Evolutionary conservation across 92 coral and sea anemone species (phyloP).

Genomic region (Scolanthus callimorphus): DNA sequence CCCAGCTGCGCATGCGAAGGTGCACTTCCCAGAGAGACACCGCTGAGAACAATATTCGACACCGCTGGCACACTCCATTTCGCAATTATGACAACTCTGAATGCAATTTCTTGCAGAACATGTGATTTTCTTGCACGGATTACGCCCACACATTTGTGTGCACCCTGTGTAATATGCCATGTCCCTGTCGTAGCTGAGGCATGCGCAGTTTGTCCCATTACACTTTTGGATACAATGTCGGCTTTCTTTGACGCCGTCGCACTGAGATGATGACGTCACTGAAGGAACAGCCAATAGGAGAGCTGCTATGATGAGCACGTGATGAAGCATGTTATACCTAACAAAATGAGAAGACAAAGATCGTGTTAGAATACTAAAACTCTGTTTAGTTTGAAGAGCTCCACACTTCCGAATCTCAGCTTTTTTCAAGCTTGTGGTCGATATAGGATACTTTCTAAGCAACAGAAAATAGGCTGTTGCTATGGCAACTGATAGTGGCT

Average conservation of each 20-base stretch:
- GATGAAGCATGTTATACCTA: not conserved
- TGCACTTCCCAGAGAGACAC: constrained; percentile 67
- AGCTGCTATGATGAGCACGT: not conserved
- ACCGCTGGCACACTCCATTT: constrained; percentile 77
- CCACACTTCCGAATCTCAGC: too few species aligned
- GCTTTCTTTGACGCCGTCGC: constrained; percentile 31
- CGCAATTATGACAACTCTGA: constrained; percentile 76
- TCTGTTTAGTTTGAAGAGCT: too few species aligned
- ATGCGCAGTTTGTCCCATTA: constrained; percentile 49
- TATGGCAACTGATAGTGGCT: too few species aligned
- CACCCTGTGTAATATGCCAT: constrained; percentile 44
- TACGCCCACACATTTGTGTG: constrained; percentile 44
- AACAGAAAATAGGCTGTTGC: too few species aligned
- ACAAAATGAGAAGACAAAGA: too few species aligned
- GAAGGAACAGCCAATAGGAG: constrained; percentile 10
- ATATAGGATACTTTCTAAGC: too few species aligned
- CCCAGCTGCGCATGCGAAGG: constrained; percentile 58
- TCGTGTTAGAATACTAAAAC: too few species aligned
- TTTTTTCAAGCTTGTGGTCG: too few species aligned
- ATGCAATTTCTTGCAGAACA: constrained; percentile 66
- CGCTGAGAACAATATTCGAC: constrained; percentile 80
- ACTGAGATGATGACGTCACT: constrained; percentile 32
- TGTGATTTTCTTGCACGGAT: constrained; percentile 40
- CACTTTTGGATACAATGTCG: constrained; percentile 68
- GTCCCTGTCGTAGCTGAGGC: constrained; percentile 26